phyloP scores from a whole-genome alignment of 2,888 invertebrate species.

The Megastigmus dorsalis region DNA sequence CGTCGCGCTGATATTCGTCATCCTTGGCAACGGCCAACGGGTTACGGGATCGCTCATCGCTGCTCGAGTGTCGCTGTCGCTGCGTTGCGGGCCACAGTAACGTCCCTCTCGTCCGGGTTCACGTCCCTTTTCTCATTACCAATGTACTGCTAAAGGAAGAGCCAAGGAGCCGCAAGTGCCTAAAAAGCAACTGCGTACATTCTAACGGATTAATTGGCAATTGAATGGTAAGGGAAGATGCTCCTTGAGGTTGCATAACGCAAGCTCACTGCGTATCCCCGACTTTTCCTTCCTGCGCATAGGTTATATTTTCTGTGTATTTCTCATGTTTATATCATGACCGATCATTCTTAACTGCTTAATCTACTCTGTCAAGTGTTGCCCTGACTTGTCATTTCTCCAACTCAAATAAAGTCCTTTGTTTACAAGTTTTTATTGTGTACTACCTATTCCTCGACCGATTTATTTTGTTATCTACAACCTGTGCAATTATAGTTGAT shows the following conservation, averaged over 20 bases:
- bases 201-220: constrained; percentile 39
- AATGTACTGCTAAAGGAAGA: constrained; percentile 51
- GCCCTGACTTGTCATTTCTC: neutral
- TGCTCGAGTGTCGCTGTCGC: constrained; percentile 2
- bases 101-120: neutral
- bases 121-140: constrained; percentile 6
- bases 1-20: constrained; percentile 42
- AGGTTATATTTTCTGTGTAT: constrained; percentile 41
- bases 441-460: constrained; percentile 8
- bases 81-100: neutral
- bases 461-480: neutral
- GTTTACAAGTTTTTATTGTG: constrained; percentile 27
- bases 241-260: constrained; percentile 41
- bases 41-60: neutral
- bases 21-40: constrained; percentile 45
- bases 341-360: neutral
- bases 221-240: constrained; percentile 45
- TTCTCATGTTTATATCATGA: constrained; percentile 36
- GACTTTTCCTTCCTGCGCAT: neutral
- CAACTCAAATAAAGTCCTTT: neutral
- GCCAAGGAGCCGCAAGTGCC: constrained; percentile 52
- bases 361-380: constrained; percentile 6
- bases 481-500: neutral
- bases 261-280: constrained; percentile 2
- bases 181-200: constrained; percentile 54